Conservation (phyloP, 2,113 vertebrate genomes). For the Ptilonorhynchus violaceus region DNA sequence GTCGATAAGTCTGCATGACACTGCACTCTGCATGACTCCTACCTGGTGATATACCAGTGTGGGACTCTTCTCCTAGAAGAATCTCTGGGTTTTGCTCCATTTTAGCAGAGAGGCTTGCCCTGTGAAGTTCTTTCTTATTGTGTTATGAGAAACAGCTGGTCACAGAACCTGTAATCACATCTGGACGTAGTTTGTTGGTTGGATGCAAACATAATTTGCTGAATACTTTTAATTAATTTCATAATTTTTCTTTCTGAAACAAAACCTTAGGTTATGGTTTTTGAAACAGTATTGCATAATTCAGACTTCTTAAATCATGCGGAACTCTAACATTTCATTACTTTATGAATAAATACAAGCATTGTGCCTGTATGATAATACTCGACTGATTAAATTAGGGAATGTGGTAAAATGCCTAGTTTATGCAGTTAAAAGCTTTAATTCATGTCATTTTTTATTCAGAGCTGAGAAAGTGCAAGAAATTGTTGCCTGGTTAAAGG, state of each 20-base stretch:
- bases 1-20: neutral
- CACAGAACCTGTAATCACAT: neutral
- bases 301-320: neutral
- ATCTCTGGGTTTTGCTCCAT: neutral
- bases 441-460: conserved; percentile 28
- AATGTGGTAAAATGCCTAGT: neutral
- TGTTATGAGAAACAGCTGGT: neutral
- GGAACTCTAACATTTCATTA: neutral
- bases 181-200: neutral
- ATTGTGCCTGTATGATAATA: neutral
- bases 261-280: neutral
- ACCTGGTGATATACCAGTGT: neutral
- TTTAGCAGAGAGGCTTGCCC: neutral
- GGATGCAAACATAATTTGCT: neutral
- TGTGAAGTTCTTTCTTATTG: neutral
- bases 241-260: neutral
- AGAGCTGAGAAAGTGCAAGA: conserved; percentile 87
- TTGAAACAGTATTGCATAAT: neutral
- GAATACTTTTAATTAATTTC: neutral
- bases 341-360: neutral
- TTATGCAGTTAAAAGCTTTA: conserved; percentile 6
- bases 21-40: neutral
- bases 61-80: neutral
- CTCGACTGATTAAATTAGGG: neutral
- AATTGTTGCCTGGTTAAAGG: conserved; percentile 85